Base-by-base conservation (phyloP, 2,113 vertebrate genomes). In the Trematomus loennbergii region DNA sequence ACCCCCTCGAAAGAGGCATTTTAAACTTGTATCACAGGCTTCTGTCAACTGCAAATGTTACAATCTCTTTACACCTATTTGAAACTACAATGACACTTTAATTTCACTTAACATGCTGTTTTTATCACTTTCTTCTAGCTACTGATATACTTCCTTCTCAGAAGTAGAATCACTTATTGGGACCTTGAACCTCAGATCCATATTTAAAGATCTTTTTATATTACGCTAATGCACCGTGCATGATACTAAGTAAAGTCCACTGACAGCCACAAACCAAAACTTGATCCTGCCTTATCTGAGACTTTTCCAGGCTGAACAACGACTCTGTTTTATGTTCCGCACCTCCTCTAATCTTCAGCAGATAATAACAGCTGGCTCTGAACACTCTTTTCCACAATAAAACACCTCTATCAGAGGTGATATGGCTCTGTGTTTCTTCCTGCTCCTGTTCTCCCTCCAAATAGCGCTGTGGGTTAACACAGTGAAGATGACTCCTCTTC, bases 351-450 rank as follows among this genome's bases (percentile, higher is more conserved):
- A 84, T 82, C 65, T 20, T 29, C 18, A 20, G 48, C 52, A 62
- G 81, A 79, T 87, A 75, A 72, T 46, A 78, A 25, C 84, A 85
- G 58, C 76, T 82, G 75, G 69, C 68, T n/a, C 36, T 55, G 33
- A 63, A 71, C 61, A 66, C 18, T 20, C 17, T 81, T 74, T 79
- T 78, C 71, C 74, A 49, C 68, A 70, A 59, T 78, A 84, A 82
- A 84, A 81, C 50, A 71, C 69, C 67, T 77, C 72, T 81, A 69
- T 81, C 73, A 43, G 33, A n/a, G 17, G 17, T 57, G 40, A 60
- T 33, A 46, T 9, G 57, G 48, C 75, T 79, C 46, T 15, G 11
- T 52, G 16, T 54, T 50, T 9, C 4, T 59, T 22, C 22, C 12
- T 49, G 18, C 62, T 81, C 55, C 25, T 17, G 20, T 52, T 81